These are phyloP conservation scores for Centruroides sculpturatus DNA, from an alignment of 1,140 invertebrate genomes.

Conservation along the genomic window DNA sequence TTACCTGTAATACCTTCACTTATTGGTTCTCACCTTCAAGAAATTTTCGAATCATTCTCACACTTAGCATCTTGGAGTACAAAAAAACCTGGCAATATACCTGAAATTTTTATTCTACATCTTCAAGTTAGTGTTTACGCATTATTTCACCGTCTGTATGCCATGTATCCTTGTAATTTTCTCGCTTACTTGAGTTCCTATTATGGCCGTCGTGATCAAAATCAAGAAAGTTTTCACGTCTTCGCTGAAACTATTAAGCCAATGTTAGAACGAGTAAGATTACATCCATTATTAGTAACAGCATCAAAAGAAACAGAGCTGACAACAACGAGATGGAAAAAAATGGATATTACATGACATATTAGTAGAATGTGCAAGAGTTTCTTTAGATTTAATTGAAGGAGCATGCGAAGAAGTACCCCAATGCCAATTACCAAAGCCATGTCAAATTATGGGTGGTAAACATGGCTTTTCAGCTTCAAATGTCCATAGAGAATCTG, in stretches of 20 bases:
- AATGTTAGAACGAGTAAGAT: slow-evolving; percentile 71
- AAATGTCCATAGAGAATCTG: background rate
- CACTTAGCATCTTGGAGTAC: slow-evolving; percentile 50
- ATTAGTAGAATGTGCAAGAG: slow-evolving; percentile 65
- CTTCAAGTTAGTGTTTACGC: slow-evolving; percentile 67
- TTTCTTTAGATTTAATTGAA: slow-evolving; percentile 48
- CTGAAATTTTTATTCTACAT: slow-evolving; percentile 48
- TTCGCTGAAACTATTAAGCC: slow-evolving; percentile 58
- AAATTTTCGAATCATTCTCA: slow-evolving; percentile 73
- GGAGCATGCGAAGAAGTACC: slow-evolving; percentile 24
- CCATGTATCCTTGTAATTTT: slow-evolving; percentile 86
- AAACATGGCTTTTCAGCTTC: background rate
- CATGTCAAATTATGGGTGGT: background rate
- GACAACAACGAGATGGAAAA: slow-evolving; percentile 57
- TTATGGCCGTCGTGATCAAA: slow-evolving; percentile 40
- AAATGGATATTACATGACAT: slow-evolving; percentile 78
- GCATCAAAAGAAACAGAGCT: slow-evolving; percentile 62
- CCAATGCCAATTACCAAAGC: background rate
- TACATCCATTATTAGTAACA: slow-evolving; percentile 73
- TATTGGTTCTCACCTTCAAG: slow-evolving; percentile 51
- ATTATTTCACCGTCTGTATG: slow-evolving; percentile 78
- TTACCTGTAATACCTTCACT: slow-evolving; percentile 43
- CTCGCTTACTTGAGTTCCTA: slow-evolving; percentile 57
- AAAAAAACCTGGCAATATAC: slow-evolving; percentile 37
- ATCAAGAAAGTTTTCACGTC: slow-evolving; percentile 42